Conservation (phyloP, 1,140 invertebrate species). For the Drosophila suzukii region DNA sequence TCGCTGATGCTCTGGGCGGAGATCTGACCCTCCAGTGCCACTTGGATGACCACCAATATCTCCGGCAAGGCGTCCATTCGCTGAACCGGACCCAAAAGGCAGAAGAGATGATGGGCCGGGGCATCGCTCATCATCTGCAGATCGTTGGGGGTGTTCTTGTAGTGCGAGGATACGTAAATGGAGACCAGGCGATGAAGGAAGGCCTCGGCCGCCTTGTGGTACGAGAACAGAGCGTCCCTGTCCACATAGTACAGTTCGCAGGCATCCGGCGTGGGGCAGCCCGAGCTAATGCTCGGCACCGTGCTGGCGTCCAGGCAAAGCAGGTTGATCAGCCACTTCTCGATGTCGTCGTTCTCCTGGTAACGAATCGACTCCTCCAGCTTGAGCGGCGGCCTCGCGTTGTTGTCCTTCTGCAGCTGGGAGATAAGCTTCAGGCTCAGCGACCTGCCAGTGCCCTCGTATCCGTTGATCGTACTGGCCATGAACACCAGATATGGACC, state of each 20-base stretch:
- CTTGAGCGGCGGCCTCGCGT: conserved; percentile 86
- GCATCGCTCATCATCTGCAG: conserved; percentile 99
- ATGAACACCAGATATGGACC: conserved; percentile 98
- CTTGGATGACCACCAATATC: conserved; percentile 95
- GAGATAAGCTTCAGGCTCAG: conserved; percentile 97
- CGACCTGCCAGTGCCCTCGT: conserved; percentile 99
- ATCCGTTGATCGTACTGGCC: conserved; percentile 98
- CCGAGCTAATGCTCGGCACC: conserved; percentile 88
- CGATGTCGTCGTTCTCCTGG: conserved; percentile 93
- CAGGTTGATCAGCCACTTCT: conserved; percentile 96
- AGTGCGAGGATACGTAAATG: conserved; percentile 98
- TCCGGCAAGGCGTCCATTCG: conserved; percentile 92
- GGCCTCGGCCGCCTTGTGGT: conserved; percentile 97
- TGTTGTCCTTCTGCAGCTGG: conserved; percentile 89
- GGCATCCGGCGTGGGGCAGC: conserved; percentile 93
- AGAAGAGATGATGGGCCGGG: conserved; percentile 98
- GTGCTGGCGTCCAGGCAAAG: conserved; percentile 95
- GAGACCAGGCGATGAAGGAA: conserved; percentile 97
- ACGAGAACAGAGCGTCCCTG: conserved; percentile 98
- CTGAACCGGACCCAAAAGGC: conserved; percentile 93
- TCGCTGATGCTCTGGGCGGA: conserved; percentile 91
- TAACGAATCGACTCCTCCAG: conserved; percentile 99
- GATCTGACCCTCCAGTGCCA: conserved; percentile 98
- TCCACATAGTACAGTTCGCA: conserved; percentile 97
- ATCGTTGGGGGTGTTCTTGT: conserved; percentile 99